These are phyloP conservation scores for Arizona elegans DNA, from an alignment of 2,113 vertebrate species.

Conservation along the genomic window DNA sequence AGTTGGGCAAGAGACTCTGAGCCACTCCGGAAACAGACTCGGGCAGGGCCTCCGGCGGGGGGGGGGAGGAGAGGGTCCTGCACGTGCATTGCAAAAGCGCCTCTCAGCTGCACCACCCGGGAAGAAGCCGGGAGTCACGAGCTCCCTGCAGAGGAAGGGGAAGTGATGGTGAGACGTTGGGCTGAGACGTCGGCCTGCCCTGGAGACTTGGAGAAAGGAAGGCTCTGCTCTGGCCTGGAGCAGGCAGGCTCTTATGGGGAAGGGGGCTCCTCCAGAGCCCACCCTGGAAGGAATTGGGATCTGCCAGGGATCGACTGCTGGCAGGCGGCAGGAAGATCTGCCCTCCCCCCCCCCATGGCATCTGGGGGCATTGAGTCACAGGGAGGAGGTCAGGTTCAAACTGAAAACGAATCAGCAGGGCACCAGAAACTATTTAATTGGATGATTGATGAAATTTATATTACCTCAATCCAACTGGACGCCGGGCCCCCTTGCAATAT, in stretches of 20 bases:
- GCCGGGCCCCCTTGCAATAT: neutral
- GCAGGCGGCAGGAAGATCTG: neutral
- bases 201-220: neutral
- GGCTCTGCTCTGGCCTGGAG: neutral
- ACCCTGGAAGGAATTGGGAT: neutral
- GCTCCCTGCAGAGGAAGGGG: neutral
- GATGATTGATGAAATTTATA: neutral
- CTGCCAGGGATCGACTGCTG: neutral
- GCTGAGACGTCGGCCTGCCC: fast-evolving
- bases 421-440: neutral
- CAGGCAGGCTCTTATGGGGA: neutral
- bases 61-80: neutral
- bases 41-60: neutral
- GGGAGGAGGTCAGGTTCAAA: neutral
- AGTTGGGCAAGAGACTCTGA: neutral
- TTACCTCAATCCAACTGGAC: neutral
- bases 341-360: neutral
- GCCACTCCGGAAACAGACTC: neutral
- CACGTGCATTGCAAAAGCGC: neutral
- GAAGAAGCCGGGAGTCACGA: neutral
- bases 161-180: neutral
- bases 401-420: neutral
- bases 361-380: neutral
- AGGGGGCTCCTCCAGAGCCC: neutral
- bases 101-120: neutral